A percentile compares a stretch with the other conserved stretches of the same genome.
Evolutionary conservation across 2,113 vertebrate species (phyloP).

Genomic region (Phyllostomus hastatus): DNA sequence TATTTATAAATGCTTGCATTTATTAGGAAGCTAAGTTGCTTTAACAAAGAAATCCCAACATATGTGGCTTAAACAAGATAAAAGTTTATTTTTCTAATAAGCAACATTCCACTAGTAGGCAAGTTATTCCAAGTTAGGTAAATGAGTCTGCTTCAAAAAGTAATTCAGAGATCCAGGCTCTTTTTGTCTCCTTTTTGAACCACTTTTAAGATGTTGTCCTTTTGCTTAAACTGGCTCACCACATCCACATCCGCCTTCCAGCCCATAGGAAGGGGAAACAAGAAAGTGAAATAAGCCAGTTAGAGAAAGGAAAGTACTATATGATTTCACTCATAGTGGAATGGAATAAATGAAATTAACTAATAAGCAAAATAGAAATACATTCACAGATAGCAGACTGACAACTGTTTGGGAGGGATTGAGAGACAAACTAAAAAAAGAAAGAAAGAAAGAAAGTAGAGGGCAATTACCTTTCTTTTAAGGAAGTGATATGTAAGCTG

Average conservation of each 20-base stretch:
- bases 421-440: not conserved
- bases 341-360: too few species aligned
- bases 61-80: not conserved
- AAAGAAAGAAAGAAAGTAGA: not conserved
- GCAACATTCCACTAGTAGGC: not conserved
- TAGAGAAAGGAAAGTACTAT: too few species aligned
- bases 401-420: too few species aligned
- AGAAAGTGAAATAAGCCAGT: too few species aligned
- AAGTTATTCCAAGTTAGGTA: not conserved
- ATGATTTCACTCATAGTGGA: too few species aligned
- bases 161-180: not conserved
- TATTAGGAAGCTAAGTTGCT: not conserved
- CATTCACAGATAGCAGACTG: too few species aligned
- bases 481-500: not conserved
- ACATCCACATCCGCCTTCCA: not conserved
- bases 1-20: not conserved
- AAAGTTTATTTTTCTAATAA: not conserved
- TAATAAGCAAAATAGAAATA: too few species aligned
- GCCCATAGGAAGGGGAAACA: not conserved
- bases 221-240: not conserved
- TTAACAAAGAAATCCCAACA: not conserved
- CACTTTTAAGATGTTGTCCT: not conserved
- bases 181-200: not conserved
- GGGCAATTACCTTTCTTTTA: not conserved
- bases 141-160: not conserved